Conservation (phyloP, 37 sponge, comb jelly and placozoan genomes). For the Ephydatia muelleri region DNA sequence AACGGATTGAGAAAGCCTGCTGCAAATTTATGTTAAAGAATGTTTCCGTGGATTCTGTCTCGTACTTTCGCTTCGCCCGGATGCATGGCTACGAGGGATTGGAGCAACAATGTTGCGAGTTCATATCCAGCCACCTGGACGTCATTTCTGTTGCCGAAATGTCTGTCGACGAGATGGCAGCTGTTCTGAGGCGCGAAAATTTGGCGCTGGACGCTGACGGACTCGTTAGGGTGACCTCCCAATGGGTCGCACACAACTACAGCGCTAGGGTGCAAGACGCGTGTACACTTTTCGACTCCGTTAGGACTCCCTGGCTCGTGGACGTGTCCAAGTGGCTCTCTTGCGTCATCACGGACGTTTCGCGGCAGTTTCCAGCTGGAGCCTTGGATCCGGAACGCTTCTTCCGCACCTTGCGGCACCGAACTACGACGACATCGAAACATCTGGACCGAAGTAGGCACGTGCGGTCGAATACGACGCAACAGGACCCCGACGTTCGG, state of each 20-base stretch:
- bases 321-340: background rate
- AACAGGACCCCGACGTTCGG: background rate
- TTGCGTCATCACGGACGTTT: background rate
- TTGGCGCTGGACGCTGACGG: background rate
- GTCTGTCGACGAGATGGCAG: background rate
- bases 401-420: background rate
- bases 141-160: background rate
- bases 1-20: conserved; percentile 45
- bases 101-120: conserved; percentile 4
- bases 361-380: background rate
- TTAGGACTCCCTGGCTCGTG: background rate
- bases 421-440: background rate
- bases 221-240: background rate
- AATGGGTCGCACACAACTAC: background rate
- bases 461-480: background rate
- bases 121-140: conserved; percentile 4
- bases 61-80: conserved; percentile 3
- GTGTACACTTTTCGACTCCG: background rate
- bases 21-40: conserved; percentile 49
- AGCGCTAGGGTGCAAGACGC: background rate
- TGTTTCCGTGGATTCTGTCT: conserved; percentile 7
- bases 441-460: background rate
- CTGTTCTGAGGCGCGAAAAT: background rate
- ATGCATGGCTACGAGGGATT: conserved; percentile 19
- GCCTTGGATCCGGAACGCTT: background rate